Percentiles rank a stretch among this genome's conserved stretches.
Evolutionary conservation across 1,140 invertebrate species (phyloP).

Genomic region (Anastrepha ludens): DNA sequence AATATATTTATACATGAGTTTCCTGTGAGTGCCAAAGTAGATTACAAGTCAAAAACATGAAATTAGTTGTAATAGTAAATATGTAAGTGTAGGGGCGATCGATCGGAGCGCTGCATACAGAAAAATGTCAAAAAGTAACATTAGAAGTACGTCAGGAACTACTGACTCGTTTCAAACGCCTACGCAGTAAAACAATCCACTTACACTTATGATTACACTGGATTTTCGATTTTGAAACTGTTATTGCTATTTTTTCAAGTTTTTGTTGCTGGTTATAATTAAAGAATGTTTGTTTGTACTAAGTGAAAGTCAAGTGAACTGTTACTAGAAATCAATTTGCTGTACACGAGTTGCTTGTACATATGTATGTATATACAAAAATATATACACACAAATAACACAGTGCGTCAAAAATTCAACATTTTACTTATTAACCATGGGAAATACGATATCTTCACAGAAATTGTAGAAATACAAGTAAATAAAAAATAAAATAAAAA

Average conservation of each 20-base stretch:
- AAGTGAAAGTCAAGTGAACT: background rate
- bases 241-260: background rate
- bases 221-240: too few species aligned
- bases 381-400: too few species aligned
- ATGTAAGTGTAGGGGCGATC: background rate
- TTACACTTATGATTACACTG: too few species aligned
- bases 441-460: too few species aligned
- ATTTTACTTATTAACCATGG: too few species aligned
- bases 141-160: background rate
- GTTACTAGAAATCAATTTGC: background rate
- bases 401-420: too few species aligned
- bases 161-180: background rate
- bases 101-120: background rate
- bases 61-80: constrained; percentile 6
- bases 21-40: background rate
- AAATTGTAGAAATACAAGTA: too few species aligned
- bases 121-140: constrained; percentile 1
- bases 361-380: background rate
- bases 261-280: background rate
- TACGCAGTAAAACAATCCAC: background rate
- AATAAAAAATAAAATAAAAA: too few species aligned
- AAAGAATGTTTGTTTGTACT: background rate
- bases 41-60: constrained; percentile 10
- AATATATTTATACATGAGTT: background rate
- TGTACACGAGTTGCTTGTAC: background rate